Conservation (phyloP, 2,888 invertebrate genomes). For the Barypeithes pellucidus region DNA sequence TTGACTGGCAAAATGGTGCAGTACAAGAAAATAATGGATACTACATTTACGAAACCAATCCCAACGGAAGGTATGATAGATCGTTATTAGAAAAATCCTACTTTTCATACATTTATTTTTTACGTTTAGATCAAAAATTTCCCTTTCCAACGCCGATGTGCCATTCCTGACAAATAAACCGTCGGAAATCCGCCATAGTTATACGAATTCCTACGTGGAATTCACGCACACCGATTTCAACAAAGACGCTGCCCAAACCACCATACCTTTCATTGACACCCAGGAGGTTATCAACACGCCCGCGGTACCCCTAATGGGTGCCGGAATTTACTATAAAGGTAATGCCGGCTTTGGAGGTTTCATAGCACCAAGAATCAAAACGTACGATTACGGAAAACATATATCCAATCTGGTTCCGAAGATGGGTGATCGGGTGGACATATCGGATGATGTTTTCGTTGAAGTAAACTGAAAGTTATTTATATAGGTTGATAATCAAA, state of each 20-base stretch:
- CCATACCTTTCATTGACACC: constrained; percentile 86
- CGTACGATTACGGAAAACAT: constrained; percentile 82
- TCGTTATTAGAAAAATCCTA: neutral
- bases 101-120: neutral
- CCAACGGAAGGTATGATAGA: constrained; percentile 29
- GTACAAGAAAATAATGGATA: constrained; percentile 10
- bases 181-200: constrained; percentile 45
- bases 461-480: constrained; percentile 10
- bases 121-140: constrained; percentile 73
- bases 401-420: constrained; percentile 70
- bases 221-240: constrained; percentile 77
- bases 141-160: constrained; percentile 77
- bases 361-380: constrained; percentile 82
- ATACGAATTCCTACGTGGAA: constrained; percentile 69
- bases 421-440: constrained; percentile 23
- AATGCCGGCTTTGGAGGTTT: constrained; percentile 81
- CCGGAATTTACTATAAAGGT: constrained; percentile 85
- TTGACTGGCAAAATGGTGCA: constrained; percentile 73
- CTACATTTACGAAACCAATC: constrained; percentile 28
- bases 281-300: constrained; percentile 80
- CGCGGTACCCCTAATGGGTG: constrained; percentile 80
- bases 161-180: constrained; percentile 73
- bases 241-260: constrained; percentile 85
- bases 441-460: neutral
- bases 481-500: too few relatives aligned